phyloP scores from a whole-genome alignment of 2,113 vertebrate genomes.

The Sphaerodactylus townsendi region DNA sequence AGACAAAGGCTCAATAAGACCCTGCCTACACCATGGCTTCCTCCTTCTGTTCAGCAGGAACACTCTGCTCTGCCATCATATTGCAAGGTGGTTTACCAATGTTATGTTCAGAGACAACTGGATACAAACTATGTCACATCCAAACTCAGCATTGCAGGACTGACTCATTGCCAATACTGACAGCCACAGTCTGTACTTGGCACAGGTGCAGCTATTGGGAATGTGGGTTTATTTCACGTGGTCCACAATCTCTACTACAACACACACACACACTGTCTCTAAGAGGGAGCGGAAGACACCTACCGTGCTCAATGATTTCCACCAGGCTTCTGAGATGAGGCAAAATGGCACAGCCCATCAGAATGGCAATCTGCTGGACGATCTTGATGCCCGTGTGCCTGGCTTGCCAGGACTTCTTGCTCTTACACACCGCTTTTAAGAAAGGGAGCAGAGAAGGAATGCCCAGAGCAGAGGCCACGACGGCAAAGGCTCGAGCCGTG shows the following conservation, averaged over 20 bases:
- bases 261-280: neutral
- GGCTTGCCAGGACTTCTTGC: constrained; percentile 99
- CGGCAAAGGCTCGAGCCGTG: constrained; percentile 95
- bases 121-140: neutral
- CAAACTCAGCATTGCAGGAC: neutral
- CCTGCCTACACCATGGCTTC: too few species aligned
- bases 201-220: neutral
- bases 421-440: constrained; percentile 98
- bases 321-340: constrained; percentile 97
- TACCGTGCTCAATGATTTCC: constrained; percentile 98
- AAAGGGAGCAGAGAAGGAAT: constrained; percentile 97
- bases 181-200: neutral
- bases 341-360: constrained; percentile 98
- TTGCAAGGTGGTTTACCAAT: neutral
- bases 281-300: constrained; percentile 55
- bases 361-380: constrained; percentile 98
- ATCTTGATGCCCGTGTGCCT: constrained; percentile 99
- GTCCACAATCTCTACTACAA: neutral
- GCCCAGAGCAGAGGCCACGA: constrained; percentile 96
- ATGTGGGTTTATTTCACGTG: neutral
- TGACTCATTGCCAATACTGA: neutral
- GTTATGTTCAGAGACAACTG: neutral
- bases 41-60: too few species aligned
- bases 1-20: too few species aligned
- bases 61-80: neutral